These are phyloP conservation scores for Cepaea hortensis DNA, from an alignment of 2,888 invertebrate genomes.

Conservation along the genomic window DNA sequence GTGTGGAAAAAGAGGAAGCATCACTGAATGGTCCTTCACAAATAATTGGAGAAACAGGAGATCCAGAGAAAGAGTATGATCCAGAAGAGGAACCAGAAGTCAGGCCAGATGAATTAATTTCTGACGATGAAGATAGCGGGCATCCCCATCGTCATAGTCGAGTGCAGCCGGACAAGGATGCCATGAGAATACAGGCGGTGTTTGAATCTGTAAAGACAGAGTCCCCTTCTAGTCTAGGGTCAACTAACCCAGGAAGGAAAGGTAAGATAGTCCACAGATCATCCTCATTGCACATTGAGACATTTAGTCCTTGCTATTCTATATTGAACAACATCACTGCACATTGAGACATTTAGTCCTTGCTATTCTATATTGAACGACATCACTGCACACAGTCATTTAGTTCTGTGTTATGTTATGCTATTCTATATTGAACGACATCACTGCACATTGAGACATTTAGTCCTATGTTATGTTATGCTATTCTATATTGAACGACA, in stretches of 20 bases:
- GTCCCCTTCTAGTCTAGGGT: constrained; percentile 44
- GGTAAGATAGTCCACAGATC: constrained; percentile 1
- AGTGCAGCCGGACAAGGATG: constrained; percentile 24
- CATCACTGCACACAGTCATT: too few species aligned
- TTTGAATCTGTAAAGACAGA: constrained; percentile 31
- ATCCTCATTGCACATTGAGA: too few species aligned
- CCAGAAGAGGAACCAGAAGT: constrained; percentile 15
- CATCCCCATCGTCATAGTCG: constrained; percentile 33
- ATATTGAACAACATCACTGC: too few species aligned
- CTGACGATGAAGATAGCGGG: constrained; percentile 65
- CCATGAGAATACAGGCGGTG: constrained; percentile 13
- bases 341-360: too few species aligned
- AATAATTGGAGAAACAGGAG: neutral
- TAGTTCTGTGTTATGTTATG: too few species aligned
- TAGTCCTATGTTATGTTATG: too few species aligned
- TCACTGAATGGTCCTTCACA: neutral
- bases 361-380: too few species aligned
- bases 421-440: too few species aligned
- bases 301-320: too few species aligned
- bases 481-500: too few species aligned
- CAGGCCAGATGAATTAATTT: constrained; percentile 63
- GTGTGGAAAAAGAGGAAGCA: constrained; percentile 5
- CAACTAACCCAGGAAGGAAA: constrained; percentile 45
- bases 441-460: too few species aligned
- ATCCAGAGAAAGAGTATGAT: neutral